Percentiles rank a stretch among this genome's conserved stretches.
Conservation (phyloP, 2,113 vertebrate genomes). For the Phylloscopus trochilus region DNA sequence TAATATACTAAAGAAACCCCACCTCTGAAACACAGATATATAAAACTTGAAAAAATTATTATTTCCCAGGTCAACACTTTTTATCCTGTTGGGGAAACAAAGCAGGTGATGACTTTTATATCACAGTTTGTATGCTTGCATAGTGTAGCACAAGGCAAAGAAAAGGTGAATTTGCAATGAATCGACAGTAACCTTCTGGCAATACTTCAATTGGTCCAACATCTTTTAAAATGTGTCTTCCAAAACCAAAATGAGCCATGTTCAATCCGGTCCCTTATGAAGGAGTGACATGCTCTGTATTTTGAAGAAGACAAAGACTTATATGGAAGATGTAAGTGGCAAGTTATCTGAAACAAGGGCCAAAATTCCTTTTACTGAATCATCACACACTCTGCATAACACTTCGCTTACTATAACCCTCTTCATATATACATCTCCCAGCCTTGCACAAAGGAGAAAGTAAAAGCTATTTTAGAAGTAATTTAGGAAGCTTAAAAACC, state of each 20-base stretch:
- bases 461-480: conserved; percentile 53
- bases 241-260: neutral
- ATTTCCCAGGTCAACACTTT: neutral
- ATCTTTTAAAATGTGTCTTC: neutral
- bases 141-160: neutral
- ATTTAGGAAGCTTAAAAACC: conserved; percentile 63
- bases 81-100: neutral
- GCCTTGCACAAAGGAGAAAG: conserved; percentile 36
- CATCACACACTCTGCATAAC: neutral
- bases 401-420: neutral
- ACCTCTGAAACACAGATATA: neutral
- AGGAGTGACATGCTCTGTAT: neutral
- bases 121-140: neutral
- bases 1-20: neutral
- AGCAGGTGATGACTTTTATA: neutral
- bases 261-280: accelerated
- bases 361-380: conserved; percentile 38
- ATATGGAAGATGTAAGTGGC: neutral
- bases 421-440: neutral
- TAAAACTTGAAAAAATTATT: neutral
- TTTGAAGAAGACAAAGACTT: neutral
- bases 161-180: neutral
- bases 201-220: neutral
- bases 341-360: conserved; percentile 23
- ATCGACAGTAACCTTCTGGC: neutral